Conservation (phyloP, 2,113 vertebrate species). For the Atrichornis clamosus region DNA sequence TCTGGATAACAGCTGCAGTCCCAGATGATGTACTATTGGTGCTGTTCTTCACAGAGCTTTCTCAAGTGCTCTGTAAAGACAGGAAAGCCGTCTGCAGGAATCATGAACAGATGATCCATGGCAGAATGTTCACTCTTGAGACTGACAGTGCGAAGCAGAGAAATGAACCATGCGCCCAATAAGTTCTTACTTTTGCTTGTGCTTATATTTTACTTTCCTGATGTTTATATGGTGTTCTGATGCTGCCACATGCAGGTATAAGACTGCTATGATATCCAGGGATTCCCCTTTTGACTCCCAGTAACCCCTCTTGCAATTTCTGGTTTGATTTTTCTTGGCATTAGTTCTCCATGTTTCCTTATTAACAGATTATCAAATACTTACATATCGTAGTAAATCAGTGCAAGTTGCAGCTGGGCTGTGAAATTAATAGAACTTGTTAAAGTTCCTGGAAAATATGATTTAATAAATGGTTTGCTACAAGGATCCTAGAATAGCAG, state of each 20-base stretch:
- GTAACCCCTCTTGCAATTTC: background rate
- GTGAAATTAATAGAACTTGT: background rate
- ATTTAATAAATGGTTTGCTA: background rate
- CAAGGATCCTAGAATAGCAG: background rate
- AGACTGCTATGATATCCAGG: background rate
- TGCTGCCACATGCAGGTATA: conserved; percentile 12
- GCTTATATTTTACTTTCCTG: background rate
- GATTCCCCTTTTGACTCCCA: background rate
- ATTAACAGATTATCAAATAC: background rate
- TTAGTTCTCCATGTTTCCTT: background rate
- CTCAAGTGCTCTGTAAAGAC: background rate
- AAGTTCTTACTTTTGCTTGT: background rate
- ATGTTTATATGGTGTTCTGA: background rate
- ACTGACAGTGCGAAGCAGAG: background rate
- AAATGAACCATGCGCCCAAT: background rate
- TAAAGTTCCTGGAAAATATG: background rate
- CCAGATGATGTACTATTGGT: conserved; percentile 6
- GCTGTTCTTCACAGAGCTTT: background rate
- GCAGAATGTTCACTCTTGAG: conserved; percentile 1
- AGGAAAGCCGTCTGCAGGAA: background rate
- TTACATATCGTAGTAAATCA: background rate
- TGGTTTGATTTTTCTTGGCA: background rate
- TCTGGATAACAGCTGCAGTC: conserved; percentile 5
- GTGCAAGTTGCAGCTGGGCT: background rate
- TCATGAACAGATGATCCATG: conserved; percentile 25